A percentile compares a stretch with the other conserved stretches of the same genome.
These are phyloP conservation scores for Acanthopagrus latus DNA, from an alignment of 2,797 vertebrate genomes.

Conservation along the genomic window DNA sequence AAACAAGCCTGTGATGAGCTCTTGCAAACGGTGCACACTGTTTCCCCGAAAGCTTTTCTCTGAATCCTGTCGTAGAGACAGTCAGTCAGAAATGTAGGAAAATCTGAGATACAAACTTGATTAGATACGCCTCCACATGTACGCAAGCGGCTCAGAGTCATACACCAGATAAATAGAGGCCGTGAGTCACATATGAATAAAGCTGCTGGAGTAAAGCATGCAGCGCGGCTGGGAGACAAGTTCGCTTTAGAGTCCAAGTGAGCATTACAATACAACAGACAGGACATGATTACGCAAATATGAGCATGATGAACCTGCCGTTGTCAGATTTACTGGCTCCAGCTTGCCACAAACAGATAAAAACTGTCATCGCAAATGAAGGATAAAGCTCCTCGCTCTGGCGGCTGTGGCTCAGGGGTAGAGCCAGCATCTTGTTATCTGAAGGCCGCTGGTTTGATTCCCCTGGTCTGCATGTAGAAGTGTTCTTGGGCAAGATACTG, in stretches of 20 bases:
- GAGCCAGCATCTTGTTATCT: no score
- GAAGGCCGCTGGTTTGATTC: no score
- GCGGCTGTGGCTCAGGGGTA: no score
- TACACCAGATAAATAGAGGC: conserved; percentile 53
- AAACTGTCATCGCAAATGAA: conserved; percentile 4
- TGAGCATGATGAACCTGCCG: not conserved
- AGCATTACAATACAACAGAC: conserved; percentile 14
- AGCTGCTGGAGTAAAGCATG: conserved; percentile 37
- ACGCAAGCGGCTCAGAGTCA: conserved; percentile 55
- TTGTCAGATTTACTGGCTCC: conserved; percentile 15
- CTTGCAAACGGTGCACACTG: not conserved
- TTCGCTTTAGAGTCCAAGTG: conserved; percentile 35
- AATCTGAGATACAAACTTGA: conserved; percentile 60
- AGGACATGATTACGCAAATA: conserved; percentile 28
- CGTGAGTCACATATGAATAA: conserved; percentile 59
- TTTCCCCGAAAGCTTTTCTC: conserved; percentile 43
- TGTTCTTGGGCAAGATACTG: no score
- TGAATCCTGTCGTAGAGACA: conserved; percentile 28
- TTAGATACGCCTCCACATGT: conserved; percentile 64
- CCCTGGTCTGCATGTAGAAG: no score
- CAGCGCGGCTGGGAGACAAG: conserved; percentile 6
- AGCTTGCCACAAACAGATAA: conserved; percentile 14
- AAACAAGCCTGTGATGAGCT: not conserved
- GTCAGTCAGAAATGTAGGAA: conserved; percentile 40
- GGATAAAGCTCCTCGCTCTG: not conserved